Percentiles rank a stretch among this genome's conserved stretches.
Conservation (phyloP, 2,113 vertebrate species). For the Bufo bufo region DNA sequence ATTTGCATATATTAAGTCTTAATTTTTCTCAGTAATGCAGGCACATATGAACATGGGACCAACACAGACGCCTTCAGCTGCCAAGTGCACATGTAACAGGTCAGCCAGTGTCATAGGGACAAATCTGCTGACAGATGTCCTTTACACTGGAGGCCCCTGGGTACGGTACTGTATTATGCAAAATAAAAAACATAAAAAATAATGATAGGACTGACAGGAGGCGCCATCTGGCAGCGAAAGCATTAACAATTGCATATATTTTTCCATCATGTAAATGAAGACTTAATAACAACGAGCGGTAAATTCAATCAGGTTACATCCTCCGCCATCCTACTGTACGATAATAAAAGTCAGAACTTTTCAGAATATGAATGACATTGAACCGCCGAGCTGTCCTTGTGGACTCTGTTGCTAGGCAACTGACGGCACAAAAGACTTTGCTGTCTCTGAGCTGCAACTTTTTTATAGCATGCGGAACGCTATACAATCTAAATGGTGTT, state of each 20-base stretch:
- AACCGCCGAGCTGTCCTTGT: slow-evolving; percentile 18
- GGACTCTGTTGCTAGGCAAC: slow-evolving; percentile 13
- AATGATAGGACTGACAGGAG: too few relatives aligned
- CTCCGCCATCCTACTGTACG: not conserved
- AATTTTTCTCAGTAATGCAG: too few relatives aligned
- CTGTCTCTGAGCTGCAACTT: slow-evolving; percentile 12
- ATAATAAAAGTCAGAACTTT: slow-evolving; percentile 24
- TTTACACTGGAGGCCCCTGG: too few relatives aligned
- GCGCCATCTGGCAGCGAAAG: not conserved
- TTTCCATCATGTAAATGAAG: not conserved
- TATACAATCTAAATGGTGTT: not conserved
- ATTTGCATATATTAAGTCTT: too few relatives aligned
- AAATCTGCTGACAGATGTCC: too few relatives aligned
- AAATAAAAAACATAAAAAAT: too few relatives aligned
- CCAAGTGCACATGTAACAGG: too few relatives aligned
- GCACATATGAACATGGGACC: too few relatives aligned
- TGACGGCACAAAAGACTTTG: slow-evolving; percentile 20
- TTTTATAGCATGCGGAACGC: not conserved
- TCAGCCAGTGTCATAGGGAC: too few relatives aligned
- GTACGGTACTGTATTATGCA: too few relatives aligned
- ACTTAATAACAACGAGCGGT: not conserved
- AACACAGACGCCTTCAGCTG: too few relatives aligned
- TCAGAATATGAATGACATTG: not conserved
- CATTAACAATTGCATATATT: not conserved
- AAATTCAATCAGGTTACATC: not conserved